Conservation (phyloP, 1,140 invertebrate genomes). For the Philopotamus ludificatus region DNA sequence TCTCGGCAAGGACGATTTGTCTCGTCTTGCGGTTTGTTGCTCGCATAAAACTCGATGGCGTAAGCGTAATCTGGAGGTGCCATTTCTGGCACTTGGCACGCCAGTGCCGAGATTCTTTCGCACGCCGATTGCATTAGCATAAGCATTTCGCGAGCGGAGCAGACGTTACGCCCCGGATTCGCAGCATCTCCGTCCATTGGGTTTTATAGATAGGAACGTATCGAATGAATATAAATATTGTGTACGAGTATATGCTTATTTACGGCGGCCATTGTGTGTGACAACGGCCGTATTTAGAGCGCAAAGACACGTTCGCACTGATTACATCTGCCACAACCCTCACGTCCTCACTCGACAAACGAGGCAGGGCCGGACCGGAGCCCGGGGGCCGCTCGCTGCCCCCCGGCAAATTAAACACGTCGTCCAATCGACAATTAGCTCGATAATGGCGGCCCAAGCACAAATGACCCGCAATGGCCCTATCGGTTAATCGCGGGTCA, state of each 20-base stretch:
- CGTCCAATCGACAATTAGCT: too few species aligned
- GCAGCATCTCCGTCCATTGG: too few species aligned
- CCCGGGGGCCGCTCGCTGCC: too few species aligned
- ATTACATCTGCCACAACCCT: constrained; percentile 36
- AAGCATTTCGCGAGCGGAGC: constrained; percentile 2
- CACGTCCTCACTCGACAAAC: constrained; percentile 34
- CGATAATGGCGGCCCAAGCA: too few species aligned
- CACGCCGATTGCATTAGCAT: constrained; percentile 8
- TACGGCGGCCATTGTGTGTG: background rate
- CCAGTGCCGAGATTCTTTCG: background rate
- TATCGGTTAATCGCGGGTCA: too few species aligned
- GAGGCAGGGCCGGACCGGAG: too few species aligned
- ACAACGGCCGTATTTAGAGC: background rate
- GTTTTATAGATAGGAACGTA: too few species aligned
- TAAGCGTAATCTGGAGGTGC: constrained; percentile 39
- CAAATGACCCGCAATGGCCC: too few species aligned
- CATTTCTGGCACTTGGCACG: constrained; percentile 25
- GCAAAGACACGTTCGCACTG: constrained; percentile 5
- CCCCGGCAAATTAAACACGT: too few species aligned
- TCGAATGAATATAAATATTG: background rate
- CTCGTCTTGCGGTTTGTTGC: constrained; percentile 36
- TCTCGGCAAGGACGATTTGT: constrained; percentile 42
- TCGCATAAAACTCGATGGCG: constrained; percentile 40
- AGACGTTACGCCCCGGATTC: too few species aligned
- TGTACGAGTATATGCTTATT: background rate